These are phyloP conservation scores for Microcebus tavaratra DNA, from an alignment of 2,113 vertebrate species.

Conservation along the genomic window DNA sequence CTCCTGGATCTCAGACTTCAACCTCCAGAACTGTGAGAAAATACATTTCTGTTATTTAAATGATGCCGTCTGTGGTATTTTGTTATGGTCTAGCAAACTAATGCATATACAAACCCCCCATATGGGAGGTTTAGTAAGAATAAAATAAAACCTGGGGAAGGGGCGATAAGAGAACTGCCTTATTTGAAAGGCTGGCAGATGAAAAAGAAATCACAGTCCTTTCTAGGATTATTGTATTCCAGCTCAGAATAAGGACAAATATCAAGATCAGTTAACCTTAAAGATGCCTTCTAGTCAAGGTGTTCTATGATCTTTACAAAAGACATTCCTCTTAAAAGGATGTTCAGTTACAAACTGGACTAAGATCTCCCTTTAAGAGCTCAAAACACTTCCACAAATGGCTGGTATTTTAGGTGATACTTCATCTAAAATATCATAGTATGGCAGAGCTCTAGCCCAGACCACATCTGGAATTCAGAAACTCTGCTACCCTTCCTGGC, in stretches of 20 bases:
- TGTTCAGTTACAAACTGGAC: neutral
- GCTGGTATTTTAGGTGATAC: neutral
- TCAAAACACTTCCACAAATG: neutral
- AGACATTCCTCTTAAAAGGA: neutral
- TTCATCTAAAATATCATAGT: neutral
- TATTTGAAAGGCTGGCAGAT: neutral
- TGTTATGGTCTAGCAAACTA: neutral
- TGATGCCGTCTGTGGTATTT: neutral
- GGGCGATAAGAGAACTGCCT: neutral
- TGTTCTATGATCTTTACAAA: neutral
- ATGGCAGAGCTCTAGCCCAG: neutral
- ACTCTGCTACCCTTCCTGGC: neutral
- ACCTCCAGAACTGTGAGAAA: neutral
- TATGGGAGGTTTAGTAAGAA: neutral
- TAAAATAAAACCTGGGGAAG: neutral
- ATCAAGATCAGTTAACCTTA: neutral
- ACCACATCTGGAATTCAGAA: neutral
- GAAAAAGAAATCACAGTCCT: neutral
- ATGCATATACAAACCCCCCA: neutral
- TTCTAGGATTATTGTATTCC: neutral
- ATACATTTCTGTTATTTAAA: neutral
- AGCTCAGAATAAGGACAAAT: neutral
- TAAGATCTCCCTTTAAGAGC: neutral
- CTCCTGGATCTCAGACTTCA: neutral
- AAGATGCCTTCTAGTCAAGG: neutral